Evolutionary conservation across 2,113 vertebrate species (phyloP).

Genomic region (Arothron firmamentum): DNA sequence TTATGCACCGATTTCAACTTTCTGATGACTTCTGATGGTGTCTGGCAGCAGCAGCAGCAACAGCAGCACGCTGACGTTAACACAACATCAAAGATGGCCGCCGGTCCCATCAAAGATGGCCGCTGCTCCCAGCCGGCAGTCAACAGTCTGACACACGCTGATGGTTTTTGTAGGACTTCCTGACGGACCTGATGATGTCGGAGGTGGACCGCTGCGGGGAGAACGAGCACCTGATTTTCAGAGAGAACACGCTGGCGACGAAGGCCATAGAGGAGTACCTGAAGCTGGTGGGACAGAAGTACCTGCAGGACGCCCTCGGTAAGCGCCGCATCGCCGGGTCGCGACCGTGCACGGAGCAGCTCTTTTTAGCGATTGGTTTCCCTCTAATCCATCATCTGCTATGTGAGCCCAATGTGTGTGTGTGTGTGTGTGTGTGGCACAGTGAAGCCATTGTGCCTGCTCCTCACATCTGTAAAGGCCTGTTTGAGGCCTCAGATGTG

Average conservation of each 20-base stretch:
- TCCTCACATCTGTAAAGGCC: too few relatives aligned
- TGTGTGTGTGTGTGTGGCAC: conserved; percentile 4
- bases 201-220: conserved; percentile 98
- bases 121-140: too few relatives aligned
- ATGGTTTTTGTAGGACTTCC: conserved; percentile 80
- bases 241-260: conserved; percentile 95
- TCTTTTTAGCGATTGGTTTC: neutral
- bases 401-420: neutral
- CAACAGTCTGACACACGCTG: too few relatives aligned
- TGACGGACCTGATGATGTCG: conserved; percentile 99
- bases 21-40: too few relatives aligned
- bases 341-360: neutral
- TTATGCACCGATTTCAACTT: too few relatives aligned
- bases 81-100: too few relatives aligned
- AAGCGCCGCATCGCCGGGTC: conserved; percentile 42
- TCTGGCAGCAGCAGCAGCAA: too few relatives aligned
- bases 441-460: too few relatives aligned
- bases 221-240: conserved; percentile 98
- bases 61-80: too few relatives aligned
- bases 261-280: conserved; percentile 99
- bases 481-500: too few relatives aligned
- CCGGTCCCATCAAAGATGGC: too few relatives aligned
- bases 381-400: neutral
- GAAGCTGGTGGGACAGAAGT: conserved; percentile 98
- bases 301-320: conserved; percentile 97